These are phyloP conservation scores for Dexiosoma caninum DNA, from an alignment of 2,888 invertebrate genomes.

Conservation along the genomic window DNA sequence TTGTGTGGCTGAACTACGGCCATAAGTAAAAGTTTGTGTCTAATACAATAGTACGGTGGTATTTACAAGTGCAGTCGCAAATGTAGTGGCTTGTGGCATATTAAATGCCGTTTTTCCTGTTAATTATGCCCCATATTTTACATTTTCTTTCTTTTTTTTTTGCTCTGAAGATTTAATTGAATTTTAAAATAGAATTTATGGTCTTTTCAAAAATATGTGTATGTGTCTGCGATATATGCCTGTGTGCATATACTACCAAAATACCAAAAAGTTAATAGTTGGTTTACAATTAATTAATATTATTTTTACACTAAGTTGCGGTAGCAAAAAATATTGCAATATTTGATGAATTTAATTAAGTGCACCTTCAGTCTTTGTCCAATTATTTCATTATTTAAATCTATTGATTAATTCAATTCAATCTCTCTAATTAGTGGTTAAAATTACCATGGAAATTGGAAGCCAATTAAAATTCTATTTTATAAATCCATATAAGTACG, in stretches of 20 bases:
- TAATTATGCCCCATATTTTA: conserved; percentile 13
- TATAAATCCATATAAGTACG: too few relatives aligned
- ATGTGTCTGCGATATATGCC: too few relatives aligned
- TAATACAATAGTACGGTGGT: not conserved
- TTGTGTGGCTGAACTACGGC: too few relatives aligned
- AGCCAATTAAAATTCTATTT: too few relatives aligned
- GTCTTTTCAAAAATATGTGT: not conserved
- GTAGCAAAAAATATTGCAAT: not conserved
- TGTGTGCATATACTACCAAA: too few relatives aligned
- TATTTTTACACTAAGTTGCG: not conserved
- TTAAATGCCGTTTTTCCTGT: conserved; percentile 9
- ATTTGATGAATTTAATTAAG: not conserved
- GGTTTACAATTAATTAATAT: conserved; percentile 38
- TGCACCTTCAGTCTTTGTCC: not conserved
- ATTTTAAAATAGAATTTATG: conserved; percentile 50
- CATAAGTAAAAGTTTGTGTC: not conserved
- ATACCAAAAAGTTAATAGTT: conserved; percentile 32
- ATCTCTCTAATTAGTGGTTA: too few relatives aligned
- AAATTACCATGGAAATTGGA: too few relatives aligned
- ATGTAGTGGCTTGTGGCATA: conserved; percentile 6
- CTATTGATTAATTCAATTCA: too few relatives aligned
- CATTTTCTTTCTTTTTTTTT: conserved; percentile 6
- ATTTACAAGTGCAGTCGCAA: not conserved
- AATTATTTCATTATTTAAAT: too few relatives aligned
- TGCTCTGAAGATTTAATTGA: conserved; percentile 36